Base-by-base conservation (phyloP, 2,797 vertebrate species). In the Pipistrellus pygmaeus region DNA sequence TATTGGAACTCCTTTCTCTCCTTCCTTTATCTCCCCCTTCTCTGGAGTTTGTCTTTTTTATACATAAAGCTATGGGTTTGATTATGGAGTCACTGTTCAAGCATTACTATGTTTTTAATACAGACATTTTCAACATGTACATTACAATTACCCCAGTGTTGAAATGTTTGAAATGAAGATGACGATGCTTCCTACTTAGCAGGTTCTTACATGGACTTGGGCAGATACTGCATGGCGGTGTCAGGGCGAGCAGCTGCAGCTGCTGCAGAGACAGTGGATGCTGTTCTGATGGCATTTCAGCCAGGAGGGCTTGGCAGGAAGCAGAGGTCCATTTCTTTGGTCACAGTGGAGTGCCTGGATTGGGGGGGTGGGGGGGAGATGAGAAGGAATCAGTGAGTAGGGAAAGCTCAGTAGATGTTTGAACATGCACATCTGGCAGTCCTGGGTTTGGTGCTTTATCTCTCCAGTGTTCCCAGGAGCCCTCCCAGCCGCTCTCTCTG, bases 41-140 rank as follows among this genome's bases (percentile, higher is more conserved):
- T 12, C 9, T 71, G 18, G 68, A 88, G 17, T 55, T 75, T 87
- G 30, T 51, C 35, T 83, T 55, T 8, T 83, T 69, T 9, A 15
- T 69, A 10, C 91, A 32, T 69, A 48, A 76, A 17, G 1, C 10
- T 85, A 44, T 51, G n/a, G 15, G 6, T 84, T 91, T 89, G 21
- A 76, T 57, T 88, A 38, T 84, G 32, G 23, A 90, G 78, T 96
- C 90, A 81, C 35, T 68, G n/a, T 72, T 78, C 48, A 41, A 68
- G 9, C 3, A 71, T 66, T 77, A 41, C 64, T 78, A 17, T 86
- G 8, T 85, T 91, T 64, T 72, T 64, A 62, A 83, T 72, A 78
- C 35, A 46, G 17, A 93, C 91, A 60, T 82, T 32, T 44, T 38
- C 15, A 96, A 30, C 8, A 41, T 18, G 25, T 72, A 77, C 14